Evolutionary conservation across 2,113 vertebrate genomes (phyloP).

Genomic region (Takifugu flavidus): DNA sequence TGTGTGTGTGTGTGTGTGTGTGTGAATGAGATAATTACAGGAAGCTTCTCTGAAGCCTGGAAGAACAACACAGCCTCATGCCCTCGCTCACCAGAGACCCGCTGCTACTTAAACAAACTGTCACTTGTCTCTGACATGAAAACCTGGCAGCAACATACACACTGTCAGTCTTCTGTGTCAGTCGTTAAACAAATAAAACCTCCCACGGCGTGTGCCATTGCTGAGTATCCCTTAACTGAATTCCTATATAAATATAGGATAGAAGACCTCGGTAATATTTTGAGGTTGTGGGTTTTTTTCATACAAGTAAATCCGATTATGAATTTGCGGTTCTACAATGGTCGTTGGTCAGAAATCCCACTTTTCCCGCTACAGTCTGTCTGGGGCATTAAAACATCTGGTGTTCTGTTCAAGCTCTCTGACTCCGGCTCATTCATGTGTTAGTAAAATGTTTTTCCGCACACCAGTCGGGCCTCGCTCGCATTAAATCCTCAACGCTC

Average conservation of each 20-base stretch:
- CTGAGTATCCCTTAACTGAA: conserved; percentile 11
- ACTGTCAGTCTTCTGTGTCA: conserved; percentile 47
- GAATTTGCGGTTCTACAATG: no score
- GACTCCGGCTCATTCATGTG: conserved; percentile 21
- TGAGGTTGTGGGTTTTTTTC: neutral
- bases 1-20: conserved; percentile 12
- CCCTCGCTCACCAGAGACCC: conserved; percentile 38
- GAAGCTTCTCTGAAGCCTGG: conserved; percentile 57
- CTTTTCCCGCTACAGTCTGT: neutral
- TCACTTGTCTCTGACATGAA: conserved; percentile 42
- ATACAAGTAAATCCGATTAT: neutral
- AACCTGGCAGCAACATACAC: conserved; percentile 54
- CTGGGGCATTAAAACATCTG: conserved; percentile 13
- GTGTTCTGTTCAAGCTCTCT: conserved; percentile 34
- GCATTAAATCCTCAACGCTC: conserved; percentile 33
- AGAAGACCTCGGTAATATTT: neutral
- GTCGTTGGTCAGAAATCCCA: neutral
- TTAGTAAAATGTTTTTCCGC: conserved; percentile 44
- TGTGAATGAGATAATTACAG: conserved; percentile 71
- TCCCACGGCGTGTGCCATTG: conserved; percentile 8
- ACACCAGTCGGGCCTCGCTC: conserved; percentile 31
- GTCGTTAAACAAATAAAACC: conserved; percentile 63
- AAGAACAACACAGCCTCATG: conserved; percentile 54
- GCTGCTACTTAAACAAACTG: conserved; percentile 61
- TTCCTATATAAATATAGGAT: no score